Evolutionary conservation across 35 echinoderm and acorn worm species (phyloP).

Genomic region (Ophiothrix spiculata): DNA sequence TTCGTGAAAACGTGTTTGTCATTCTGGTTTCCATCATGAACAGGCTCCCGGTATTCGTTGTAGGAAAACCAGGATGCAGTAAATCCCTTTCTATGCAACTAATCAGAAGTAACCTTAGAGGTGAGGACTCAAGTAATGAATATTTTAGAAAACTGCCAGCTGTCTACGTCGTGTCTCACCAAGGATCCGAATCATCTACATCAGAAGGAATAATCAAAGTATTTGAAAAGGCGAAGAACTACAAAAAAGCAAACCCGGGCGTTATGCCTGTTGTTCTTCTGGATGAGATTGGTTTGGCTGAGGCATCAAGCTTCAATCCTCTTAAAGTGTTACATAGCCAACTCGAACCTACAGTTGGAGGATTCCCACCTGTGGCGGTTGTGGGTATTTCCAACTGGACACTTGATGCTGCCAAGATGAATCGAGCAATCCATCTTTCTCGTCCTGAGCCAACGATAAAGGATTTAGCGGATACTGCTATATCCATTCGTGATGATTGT

Average conservation of each 20-base stretch:
- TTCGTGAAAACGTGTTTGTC: conserved; percentile 41
- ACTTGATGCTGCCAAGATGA: conserved; percentile 55
- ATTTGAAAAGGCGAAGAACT: conserved; percentile 46
- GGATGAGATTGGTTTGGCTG: conserved; percentile 51
- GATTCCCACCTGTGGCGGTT: conserved; percentile 32
- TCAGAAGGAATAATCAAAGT: conserved; percentile 47
- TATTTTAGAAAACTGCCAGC: conserved; percentile 23
- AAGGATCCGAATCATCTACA: conserved; percentile 40
- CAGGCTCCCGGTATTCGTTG: conserved; percentile 33
- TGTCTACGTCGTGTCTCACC: conserved; percentile 45
- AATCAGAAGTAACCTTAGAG: conserved; percentile 35
- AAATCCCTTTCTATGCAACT: conserved; percentile 50
- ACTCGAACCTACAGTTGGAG: conserved; percentile 26
- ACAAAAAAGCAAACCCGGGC: conserved; percentile 38
- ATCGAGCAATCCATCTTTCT: conserved; percentile 40
- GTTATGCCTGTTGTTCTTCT: conserved; percentile 48
- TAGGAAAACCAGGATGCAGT: conserved; percentile 47
- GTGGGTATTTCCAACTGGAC: conserved; percentile 58
- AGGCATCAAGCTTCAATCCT: conserved; percentile 22
- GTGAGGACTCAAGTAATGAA: conserved; percentile 22
- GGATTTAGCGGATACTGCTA: conserved; percentile 34
- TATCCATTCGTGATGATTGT: conserved; percentile 34
- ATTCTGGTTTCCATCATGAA: conserved; percentile 34
- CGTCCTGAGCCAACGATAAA: conserved; percentile 31
- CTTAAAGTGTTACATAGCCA: conserved; percentile 41